These are phyloP conservation scores for Columba guinea DNA, from an alignment of 2,797 vertebrate genomes.

Conservation along the genomic window DNA sequence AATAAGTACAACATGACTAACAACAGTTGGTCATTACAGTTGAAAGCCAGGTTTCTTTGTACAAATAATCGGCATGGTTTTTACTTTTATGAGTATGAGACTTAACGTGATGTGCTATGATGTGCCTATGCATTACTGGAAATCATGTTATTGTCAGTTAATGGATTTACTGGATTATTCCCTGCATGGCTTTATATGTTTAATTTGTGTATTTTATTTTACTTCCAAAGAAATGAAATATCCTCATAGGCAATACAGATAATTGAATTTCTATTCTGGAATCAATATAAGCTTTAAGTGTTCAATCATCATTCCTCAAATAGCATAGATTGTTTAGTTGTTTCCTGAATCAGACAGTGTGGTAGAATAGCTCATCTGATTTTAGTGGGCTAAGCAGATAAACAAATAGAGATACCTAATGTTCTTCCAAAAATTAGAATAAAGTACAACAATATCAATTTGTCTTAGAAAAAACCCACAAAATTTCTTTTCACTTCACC, in stretches of 20 bases:
- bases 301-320: background rate
- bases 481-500: background rate
- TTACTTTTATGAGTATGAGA: background rate
- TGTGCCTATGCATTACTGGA: background rate
- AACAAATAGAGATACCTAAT: background rate
- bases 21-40: background rate
- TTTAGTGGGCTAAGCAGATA: background rate
- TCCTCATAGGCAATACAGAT: background rate
- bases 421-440: background rate
- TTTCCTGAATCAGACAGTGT: background rate
- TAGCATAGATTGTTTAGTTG: background rate
- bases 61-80: background rate
- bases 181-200: background rate
- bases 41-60: background rate
- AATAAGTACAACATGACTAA: background rate
- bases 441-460: background rate
- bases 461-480: background rate
- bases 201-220: background rate
- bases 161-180: slow-evolving; percentile 5
- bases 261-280: slow-evolving; percentile 40
- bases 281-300: background rate
- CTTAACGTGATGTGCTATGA: background rate
- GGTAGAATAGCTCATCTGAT: background rate
- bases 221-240: background rate
- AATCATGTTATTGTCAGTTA: background rate